Conservation (phyloP, 2,113 vertebrate species). For the Bucco capensis region DNA sequence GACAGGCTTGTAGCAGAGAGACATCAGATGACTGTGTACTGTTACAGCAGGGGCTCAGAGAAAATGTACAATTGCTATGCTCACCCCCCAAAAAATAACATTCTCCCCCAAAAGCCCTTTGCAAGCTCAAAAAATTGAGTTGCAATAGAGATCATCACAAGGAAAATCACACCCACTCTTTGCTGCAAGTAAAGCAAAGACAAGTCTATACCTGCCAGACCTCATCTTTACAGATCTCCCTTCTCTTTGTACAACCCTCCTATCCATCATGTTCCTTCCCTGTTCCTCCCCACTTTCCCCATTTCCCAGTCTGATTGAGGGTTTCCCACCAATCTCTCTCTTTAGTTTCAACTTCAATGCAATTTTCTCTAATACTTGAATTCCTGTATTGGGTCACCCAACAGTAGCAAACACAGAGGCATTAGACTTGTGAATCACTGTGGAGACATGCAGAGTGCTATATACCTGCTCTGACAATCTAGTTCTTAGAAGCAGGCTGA, state of each 20-base stretch:
- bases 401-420: background rate
- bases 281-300: background rate
- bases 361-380: background rate
- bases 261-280: background rate
- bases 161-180: background rate
- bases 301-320: background rate
- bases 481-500: background rate
- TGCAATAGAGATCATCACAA: background rate
- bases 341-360: background rate
- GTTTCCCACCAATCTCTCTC: background rate
- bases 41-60: background rate
- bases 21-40: background rate
- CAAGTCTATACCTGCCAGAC: background rate
- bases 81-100: background rate
- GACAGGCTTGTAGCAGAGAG: background rate
- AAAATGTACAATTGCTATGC: background rate
- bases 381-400: background rate
- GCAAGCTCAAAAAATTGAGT: background rate
- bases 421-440: background rate
- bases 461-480: background rate
- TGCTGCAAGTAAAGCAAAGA: background rate
- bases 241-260: background rate
- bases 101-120: background rate
- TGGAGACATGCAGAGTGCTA: background rate
- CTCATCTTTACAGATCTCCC: background rate